Conservation (phyloP, 1,140 invertebrate species). For the Hylaeus anthracinus region DNA sequence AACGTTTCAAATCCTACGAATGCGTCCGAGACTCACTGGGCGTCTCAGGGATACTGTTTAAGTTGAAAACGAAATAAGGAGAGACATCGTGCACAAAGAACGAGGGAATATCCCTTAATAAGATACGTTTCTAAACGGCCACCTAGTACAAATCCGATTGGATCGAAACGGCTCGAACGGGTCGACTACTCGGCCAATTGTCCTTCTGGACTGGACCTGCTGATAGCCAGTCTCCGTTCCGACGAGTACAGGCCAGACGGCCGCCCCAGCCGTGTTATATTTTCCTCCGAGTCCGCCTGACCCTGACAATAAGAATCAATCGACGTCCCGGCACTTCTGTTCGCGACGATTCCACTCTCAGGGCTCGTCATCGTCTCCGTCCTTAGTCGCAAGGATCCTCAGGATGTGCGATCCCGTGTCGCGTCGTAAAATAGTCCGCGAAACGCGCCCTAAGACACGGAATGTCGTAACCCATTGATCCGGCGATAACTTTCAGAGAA, state of each 20-base stretch:
- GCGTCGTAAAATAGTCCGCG: slow-evolving; percentile 44
- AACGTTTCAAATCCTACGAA: too few species aligned
- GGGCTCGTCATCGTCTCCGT: too few species aligned
- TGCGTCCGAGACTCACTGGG: too few species aligned
- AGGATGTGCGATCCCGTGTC: not conserved
- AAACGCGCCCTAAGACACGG: slow-evolving; percentile 31
- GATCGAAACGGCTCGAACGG: slow-evolving; percentile 46
- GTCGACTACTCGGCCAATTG: slow-evolving; percentile 55
- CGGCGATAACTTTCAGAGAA: slow-evolving; percentile 28
- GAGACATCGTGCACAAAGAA: not conserved
- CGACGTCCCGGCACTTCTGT: slow-evolving; percentile 59
- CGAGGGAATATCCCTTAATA: not conserved
- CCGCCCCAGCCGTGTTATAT: slow-evolving; percentile 53
- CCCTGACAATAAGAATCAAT: slow-evolving; percentile 71
- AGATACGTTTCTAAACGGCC: slow-evolving; percentile 37
- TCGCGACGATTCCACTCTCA: slow-evolving; percentile 31
- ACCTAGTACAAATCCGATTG: slow-evolving; percentile 41
- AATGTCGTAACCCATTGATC: slow-evolving; percentile 41
- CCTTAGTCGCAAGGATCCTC: slow-evolving; percentile 3
- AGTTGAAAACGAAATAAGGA: not conserved
- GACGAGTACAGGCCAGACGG: slow-evolving; percentile 45
- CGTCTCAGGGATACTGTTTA: not conserved
- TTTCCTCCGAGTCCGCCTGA: slow-evolving; percentile 53
- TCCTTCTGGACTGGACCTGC: slow-evolving; percentile 55
- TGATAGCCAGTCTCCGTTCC: slow-evolving; percentile 54